These are phyloP conservation scores for Epinephelus moara DNA, from an alignment of 2,113 vertebrate genomes.

Conservation along the genomic window DNA sequence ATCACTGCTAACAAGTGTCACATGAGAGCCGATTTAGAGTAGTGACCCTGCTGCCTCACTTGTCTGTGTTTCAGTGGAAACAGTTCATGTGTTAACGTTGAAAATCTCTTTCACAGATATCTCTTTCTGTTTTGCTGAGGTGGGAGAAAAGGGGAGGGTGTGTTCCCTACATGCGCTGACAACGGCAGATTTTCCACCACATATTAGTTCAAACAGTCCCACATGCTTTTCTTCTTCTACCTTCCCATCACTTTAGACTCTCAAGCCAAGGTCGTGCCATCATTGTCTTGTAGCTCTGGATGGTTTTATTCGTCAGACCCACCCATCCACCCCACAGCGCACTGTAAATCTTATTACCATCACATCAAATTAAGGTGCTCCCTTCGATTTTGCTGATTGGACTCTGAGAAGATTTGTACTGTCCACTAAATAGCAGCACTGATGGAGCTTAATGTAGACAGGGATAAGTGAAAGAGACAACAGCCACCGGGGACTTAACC, in stretches of 20 bases:
- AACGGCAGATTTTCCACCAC: not conserved
- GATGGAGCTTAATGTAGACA: slow-evolving; percentile 36
- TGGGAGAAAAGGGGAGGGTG: slow-evolving; percentile 38
- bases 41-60: not conserved
- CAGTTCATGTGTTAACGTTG: not conserved
- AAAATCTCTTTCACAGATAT: not conserved
- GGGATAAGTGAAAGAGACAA: slow-evolving; percentile 58
- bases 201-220: not conserved
- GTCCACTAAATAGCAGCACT: slow-evolving; percentile 24
- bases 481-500: slow-evolving; percentile 18
- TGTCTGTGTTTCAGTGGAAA: not conserved
- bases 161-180: slow-evolving; percentile 55
- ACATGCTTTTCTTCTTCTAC: not conserved
- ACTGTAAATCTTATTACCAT: slow-evolving; percentile 59
- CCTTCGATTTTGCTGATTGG: slow-evolving; percentile 62
- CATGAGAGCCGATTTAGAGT: slow-evolving; percentile 1
- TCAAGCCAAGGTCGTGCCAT: not conserved
- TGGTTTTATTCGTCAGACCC: not conserved
- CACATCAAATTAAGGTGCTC: slow-evolving; percentile 48
- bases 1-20: slow-evolving; percentile 43
- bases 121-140: slow-evolving; percentile 48
- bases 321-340: not conserved
- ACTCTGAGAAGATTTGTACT: slow-evolving; percentile 62
- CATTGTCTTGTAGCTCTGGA: not conserved
- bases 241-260: not conserved